Percentiles rank a stretch among this genome's conserved stretches.
Evolutionary conservation across 2,797 vertebrate genomes (phyloP).

Genomic region (Chiloscyllium punctatum): DNA sequence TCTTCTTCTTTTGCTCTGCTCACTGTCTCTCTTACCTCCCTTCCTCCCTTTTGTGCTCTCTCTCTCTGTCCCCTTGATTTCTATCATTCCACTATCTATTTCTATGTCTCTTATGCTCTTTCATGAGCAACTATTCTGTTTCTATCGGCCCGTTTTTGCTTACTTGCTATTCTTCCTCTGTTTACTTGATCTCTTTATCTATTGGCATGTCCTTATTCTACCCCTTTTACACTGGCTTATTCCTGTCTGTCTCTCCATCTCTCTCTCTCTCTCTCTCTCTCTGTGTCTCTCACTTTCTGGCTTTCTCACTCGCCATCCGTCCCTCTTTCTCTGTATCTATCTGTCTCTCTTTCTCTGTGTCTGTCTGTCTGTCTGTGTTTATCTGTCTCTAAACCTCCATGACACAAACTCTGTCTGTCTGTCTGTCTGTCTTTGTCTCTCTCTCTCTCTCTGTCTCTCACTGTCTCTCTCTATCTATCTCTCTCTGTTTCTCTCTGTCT

Average conservation of each 20-base stretch:
- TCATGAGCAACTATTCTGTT: no score
- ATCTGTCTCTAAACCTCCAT: no score
- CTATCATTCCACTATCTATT: background rate
- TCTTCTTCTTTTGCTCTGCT: background rate
- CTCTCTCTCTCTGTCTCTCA: background rate
- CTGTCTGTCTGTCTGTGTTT: no score
- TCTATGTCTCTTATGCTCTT: no score
- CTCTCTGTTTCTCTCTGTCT: no score
- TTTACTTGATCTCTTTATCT: conserved; percentile 24
- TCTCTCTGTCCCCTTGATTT: background rate
- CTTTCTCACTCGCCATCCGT: no score
- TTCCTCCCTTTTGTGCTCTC: background rate
- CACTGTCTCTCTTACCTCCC: background rate
- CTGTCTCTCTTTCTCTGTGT: no score
- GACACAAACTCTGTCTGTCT: no score
- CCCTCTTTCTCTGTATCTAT: conserved; percentile 4
- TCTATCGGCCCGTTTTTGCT: conserved; percentile 35
- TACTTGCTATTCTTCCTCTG: background rate
- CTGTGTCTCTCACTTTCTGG: background rate
- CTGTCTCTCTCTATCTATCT: no score
- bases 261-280: conserved; percentile 39
- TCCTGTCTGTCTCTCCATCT: conserved; percentile 1
- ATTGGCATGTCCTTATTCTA: no score
- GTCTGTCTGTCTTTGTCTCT: background rate
- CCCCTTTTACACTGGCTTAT: no score